Base-by-base conservation (phyloP, 2,888 invertebrate genomes). In the Nezara viridula region DNA sequence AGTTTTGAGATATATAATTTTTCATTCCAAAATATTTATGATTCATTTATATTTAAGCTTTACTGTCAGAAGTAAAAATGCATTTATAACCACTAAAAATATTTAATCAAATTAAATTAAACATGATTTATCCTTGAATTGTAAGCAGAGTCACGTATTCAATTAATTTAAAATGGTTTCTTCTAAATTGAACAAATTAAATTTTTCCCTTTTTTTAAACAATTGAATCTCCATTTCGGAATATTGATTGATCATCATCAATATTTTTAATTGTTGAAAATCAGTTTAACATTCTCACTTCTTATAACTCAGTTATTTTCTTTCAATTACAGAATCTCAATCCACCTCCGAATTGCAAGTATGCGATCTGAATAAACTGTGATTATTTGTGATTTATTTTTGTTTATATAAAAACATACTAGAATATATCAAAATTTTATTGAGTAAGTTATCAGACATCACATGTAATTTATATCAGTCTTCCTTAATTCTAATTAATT, bases 1-100 rank as follows among this genome's bases (percentile, higher is more conserved):
- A 81, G 5, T 81, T 81, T 47, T 81, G 81, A 81, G 24, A 16
- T 81, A 44, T 47, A 81, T 81, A 37, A 77, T 81, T 81, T 81
- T 81, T 81, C 81, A 81, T 81, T 81, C 81, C 81, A 81, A 81
- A 81, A 44, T 81, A 32, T 77, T 81, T 81, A 47, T 40, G n/a
- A 81, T 9, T 19, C n/a, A 44, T 81, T 40, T 81, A 81, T 81
- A 12, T 81, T 44, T 81, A 81, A 81, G 40, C 81, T 81, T 81
- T 44, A 81, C 24, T 47, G 4, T 81, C 44, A 44, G 81, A 81
- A 81, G 81, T 81, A 81, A 81, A 81, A 81, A 47, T 44, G 44
- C 24, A 81, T 81, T 81, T 81, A 44, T 81, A 44, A n/a, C n/a
- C 14, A 44, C 81, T 81, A 81, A 81, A 81, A 40, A 19, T 73